phyloP scores from a whole-genome alignment of 2,113 vertebrate species.

The Leucoraja erinaceus region DNA sequence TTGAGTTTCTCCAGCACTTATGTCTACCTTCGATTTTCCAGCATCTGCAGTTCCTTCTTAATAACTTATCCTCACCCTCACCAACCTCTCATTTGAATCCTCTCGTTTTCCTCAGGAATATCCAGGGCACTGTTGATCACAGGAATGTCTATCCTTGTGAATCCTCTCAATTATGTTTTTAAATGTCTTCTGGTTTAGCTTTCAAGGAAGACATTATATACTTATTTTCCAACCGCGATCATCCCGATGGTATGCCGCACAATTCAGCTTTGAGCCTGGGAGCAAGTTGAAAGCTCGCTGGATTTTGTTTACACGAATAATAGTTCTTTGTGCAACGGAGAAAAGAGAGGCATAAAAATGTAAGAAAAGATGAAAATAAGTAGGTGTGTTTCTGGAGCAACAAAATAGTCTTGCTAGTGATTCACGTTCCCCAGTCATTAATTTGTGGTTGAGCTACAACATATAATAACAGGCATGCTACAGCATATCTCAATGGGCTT shows the following conservation, averaged over 20 bases:
- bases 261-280: neutral
- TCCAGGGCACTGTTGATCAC: neutral
- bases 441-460: conserved; percentile 30
- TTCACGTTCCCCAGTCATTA: neutral
- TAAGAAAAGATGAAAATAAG: neutral
- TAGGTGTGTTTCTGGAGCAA: conserved; percentile 2
- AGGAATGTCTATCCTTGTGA: neutral
- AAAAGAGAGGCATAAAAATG: neutral
- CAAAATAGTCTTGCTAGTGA: conserved; percentile 3
- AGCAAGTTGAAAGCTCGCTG: neutral
- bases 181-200: neutral
- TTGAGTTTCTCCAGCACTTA: too few species aligned
- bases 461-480: neutral
- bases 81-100: too few species aligned
- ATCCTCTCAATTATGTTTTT: neutral
- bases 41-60: too few species aligned
- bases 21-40: too few species aligned
- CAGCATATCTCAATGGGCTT: neutral
- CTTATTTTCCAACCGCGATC: neutral
- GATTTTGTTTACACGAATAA: neutral
- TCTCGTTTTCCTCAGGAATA: neutral
- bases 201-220: neutral
- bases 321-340: neutral
- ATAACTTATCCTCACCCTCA: too few species aligned
- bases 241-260: neutral